Evolutionary conservation across 2,797 vertebrate species (phyloP).

Genomic region (Liparis tanakae): DNA sequence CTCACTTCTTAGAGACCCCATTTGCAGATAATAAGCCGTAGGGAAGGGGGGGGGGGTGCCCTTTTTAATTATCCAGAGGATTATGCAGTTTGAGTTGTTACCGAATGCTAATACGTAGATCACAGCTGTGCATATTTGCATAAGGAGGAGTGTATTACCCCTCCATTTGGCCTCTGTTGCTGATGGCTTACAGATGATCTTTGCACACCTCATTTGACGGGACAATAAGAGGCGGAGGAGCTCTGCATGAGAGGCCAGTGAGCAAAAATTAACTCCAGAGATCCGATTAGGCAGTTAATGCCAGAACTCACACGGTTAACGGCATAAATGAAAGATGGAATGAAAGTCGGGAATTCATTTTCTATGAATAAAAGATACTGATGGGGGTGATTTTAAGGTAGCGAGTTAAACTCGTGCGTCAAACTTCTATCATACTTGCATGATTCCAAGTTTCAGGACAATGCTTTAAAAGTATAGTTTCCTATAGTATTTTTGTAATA

Average conservation of each 20-base stretch:
- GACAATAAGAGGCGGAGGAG: constrained; percentile 60
- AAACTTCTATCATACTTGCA: constrained; percentile 10
- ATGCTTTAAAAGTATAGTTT: background rate
- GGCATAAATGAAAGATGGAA: constrained; percentile 42
- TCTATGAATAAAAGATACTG: constrained; percentile 31
- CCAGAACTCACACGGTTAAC: constrained; percentile 49
- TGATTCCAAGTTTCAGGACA: background rate
- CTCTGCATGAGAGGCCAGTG: constrained; percentile 45
- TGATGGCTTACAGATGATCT: constrained; percentile 75
- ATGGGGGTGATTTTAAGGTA: constrained; percentile 39
- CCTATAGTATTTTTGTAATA: constrained; percentile 1
- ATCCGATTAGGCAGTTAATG: constrained; percentile 56
- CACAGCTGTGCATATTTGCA: constrained; percentile 69
- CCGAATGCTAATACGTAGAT: constrained; percentile 67
- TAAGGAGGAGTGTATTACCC: constrained; percentile 56
- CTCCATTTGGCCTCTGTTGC: constrained; percentile 69
- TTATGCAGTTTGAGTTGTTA: constrained; percentile 69
- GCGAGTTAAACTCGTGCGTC: constrained; percentile 9
- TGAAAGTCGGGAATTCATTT: constrained; percentile 33
- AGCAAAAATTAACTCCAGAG: constrained; percentile 53
- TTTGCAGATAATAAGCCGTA: constrained; percentile 65
- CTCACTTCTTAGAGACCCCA: constrained; percentile 53
- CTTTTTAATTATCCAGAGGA: constrained; percentile 75
- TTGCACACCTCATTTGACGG: constrained; percentile 75
- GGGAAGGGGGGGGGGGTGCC: constrained; percentile 39